Evolutionary conservation across 64 coral and sea anemone genomes (phyloP), one percentile per base, ranked within the genome.

Genomic region (Montipora foliosa): DNA sequence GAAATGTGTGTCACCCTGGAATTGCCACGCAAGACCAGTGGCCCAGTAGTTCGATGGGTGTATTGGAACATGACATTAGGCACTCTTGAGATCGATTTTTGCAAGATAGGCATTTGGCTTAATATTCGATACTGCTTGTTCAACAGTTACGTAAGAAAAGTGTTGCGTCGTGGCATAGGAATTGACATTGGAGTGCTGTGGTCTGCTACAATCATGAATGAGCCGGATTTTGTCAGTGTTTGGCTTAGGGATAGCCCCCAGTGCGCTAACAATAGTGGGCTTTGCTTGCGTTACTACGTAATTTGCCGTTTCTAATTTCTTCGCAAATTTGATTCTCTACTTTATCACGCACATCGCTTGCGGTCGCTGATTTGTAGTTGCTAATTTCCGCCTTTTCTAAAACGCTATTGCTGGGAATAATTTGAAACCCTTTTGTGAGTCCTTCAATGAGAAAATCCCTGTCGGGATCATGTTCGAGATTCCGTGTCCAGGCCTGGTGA

Each of bases 11-110:
- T 91, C 90, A 2, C 79, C 79, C 1, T 17, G 19, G 82, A 91
- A 91, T 44, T 29, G 67, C 79, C 79, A 84, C 4, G 78, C 81
- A 29, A 82, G 59, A 11, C 90, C 90, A 29, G 80, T 83, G 4
- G 90, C 79, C 3, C 15, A 45, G 21, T 75, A 91, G 66, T 81
- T 82, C 53, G 66, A 82, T 5, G 79, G 90, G 48, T 91, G 90
- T 53, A 91, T 83, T 53, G 90, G 79, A 2, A 75, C 3, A n/a
- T 82, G 80, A 11, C 90, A 0, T 61, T 91, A 91, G 9, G 90
- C 90, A 64, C 90, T 83, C 29, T 91, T 83, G 15, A 82, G 89
- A 47, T 91, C 89, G 15, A 91, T 82, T 82, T 91, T 82, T 81
- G 89, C 89, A 19, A 91, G 49, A 52, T 82, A 91, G 61, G 61